Evolutionary conservation across 1,140 invertebrate genomes (phyloP).

Genomic region (Caenorhabditis tropicalis): DNA sequence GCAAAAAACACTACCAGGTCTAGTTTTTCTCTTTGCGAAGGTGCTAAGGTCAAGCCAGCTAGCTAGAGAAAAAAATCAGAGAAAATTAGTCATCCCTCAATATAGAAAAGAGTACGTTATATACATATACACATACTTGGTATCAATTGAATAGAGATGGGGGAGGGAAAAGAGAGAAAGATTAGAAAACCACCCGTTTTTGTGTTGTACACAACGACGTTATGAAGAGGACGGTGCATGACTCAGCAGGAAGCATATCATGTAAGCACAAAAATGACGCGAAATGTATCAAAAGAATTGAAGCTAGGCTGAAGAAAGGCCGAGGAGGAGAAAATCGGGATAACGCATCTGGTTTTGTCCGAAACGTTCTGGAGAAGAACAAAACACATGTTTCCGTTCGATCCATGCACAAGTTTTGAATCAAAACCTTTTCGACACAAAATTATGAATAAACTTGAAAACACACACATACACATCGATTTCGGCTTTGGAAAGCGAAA

Average conservation of each 20-base stretch:
- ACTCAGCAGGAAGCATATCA: background rate
- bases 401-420: background rate
- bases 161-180: background rate
- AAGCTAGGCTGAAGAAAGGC: background rate
- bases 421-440: background rate
- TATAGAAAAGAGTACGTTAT: background rate
- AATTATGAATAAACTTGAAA: background rate
- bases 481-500: conserved; percentile 14
- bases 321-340: no score
- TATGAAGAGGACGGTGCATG: background rate
- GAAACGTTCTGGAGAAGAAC: background rate
- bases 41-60: background rate
- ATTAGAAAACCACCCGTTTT: conserved; percentile 43
- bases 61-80: background rate
- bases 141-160: conserved; percentile 5
- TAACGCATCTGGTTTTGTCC: no score
- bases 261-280: background rate
- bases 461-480: background rate
- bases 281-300: background rate
- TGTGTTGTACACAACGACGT: conserved; percentile 42
- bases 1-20: background rate
- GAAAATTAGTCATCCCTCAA: background rate
- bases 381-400: no score
- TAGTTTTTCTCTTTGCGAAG: background rate
- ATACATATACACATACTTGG: background rate